Evolutionary conservation across 2,888 invertebrate species (phyloP).

Genomic region (Tetrapedia diversipes): DNA sequence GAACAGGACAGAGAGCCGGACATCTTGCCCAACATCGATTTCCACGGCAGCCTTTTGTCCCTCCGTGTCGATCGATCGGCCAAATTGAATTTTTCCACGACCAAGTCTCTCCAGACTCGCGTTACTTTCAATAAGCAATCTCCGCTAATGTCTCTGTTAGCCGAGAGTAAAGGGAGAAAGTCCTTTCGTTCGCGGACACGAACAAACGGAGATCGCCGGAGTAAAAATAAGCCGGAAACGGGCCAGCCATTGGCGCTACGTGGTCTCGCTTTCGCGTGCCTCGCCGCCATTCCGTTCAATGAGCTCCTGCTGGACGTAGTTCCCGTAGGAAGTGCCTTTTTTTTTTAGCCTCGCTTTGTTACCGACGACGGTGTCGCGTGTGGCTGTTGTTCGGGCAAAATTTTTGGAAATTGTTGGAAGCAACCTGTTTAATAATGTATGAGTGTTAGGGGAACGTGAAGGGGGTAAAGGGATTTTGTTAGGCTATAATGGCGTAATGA

Average conservation of each 20-base stretch:
- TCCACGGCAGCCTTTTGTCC: slow-evolving; percentile 38
- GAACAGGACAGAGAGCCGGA: too few relatives aligned
- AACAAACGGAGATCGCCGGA: slow-evolving; percentile 32
- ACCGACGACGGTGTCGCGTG: background rate
- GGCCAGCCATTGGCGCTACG: slow-evolving; percentile 60
- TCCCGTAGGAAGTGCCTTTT: slow-evolving; percentile 18
- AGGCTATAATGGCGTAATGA: background rate
- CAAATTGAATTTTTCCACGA: slow-evolving; percentile 46
- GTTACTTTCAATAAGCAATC: slow-evolving; percentile 69
- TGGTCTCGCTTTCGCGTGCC: slow-evolving; percentile 71
- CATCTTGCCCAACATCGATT: too few relatives aligned
- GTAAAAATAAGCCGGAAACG: slow-evolving; percentile 55
- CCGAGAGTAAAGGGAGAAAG: slow-evolving; percentile 44
- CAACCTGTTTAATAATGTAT: slow-evolving; percentile 25
- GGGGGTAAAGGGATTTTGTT: background rate
- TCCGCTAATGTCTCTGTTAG: slow-evolving; percentile 65
- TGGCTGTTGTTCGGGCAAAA: background rate
- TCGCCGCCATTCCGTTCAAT: slow-evolving; percentile 69
- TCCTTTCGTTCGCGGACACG: slow-evolving; percentile 53
- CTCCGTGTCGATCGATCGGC: slow-evolving; percentile 52
- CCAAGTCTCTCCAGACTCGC: slow-evolving; percentile 12
- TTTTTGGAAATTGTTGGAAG: background rate
- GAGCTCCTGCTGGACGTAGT: slow-evolving; percentile 69
- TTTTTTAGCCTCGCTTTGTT: slow-evolving; percentile 7
- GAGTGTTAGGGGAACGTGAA: background rate